phyloP scores from a whole-genome alignment of 2,888 invertebrate species.

The Xanthia togata region DNA sequence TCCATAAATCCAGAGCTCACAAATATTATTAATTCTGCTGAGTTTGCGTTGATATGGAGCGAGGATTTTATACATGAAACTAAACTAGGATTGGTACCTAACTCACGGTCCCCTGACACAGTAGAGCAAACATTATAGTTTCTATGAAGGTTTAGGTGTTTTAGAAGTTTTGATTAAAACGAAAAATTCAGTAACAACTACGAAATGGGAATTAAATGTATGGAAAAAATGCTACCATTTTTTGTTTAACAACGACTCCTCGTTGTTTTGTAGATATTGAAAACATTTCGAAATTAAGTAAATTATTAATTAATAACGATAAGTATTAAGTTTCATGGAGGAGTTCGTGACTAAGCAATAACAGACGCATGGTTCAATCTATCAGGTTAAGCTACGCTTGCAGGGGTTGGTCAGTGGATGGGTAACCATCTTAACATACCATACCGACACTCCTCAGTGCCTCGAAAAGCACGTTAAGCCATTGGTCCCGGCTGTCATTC shows the following conservation, averaged over 20 bases:
- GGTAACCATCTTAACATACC: no score
- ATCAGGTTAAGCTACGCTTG: no score
- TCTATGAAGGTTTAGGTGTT: no score
- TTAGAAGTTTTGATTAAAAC: constrained; percentile 1
- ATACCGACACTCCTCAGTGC: no score
- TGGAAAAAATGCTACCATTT: not conserved
- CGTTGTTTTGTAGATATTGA: not conserved
- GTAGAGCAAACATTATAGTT: constrained; percentile 1
- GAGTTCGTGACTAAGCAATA: no score
- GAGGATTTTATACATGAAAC: not conserved
- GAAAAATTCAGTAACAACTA: not conserved
- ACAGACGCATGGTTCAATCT: no score
- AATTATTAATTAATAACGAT: not conserved
- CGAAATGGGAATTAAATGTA: not conserved
- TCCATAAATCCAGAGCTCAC: not conserved
- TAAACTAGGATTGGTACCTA: constrained; percentile 1
- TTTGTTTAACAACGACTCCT: not conserved
- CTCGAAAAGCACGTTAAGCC: no score
- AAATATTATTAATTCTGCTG: not conserved
- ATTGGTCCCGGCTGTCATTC: no score
- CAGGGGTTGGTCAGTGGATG: no score
- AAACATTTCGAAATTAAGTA: not conserved
- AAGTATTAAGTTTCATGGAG: not conserved
- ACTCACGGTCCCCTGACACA: not conserved
- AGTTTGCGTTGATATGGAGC: not conserved